Conservation (phyloP, 2,797 vertebrate species). For the Chaenodraco wilsoni region DNA sequence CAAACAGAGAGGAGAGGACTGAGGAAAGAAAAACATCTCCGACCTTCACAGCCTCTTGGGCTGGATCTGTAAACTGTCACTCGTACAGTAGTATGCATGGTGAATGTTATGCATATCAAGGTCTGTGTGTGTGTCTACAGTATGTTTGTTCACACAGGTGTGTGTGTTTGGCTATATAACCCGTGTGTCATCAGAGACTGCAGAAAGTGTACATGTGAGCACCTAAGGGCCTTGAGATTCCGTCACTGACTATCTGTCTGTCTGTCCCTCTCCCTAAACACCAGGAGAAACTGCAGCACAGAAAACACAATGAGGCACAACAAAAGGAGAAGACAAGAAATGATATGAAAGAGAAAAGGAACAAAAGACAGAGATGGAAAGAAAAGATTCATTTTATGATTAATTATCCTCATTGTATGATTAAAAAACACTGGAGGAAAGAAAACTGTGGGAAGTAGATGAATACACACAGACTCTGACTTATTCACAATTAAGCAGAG, state of each 20-base stretch:
- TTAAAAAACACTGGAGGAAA: slow-evolving; percentile 39
- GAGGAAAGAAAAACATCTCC: slow-evolving; percentile 24
- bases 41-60: slow-evolving; percentile 31
- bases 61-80: neutral
- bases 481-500: slow-evolving; percentile 31
- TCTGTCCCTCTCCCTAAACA: slow-evolving; percentile 34
- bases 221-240: slow-evolving; percentile 31
- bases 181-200: slow-evolving; percentile 17
- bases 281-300: slow-evolving; percentile 22
- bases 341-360: slow-evolving; percentile 40
- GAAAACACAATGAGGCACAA: slow-evolving; percentile 27
- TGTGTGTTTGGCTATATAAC: neutral
- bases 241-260: slow-evolving; percentile 10
- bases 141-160: neutral
- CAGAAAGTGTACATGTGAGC: slow-evolving; percentile 29
- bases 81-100: neutral
- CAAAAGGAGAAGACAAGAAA: slow-evolving; percentile 32
- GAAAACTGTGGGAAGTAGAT: slow-evolving; percentile 19
- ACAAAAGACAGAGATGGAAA: slow-evolving; percentile 43
- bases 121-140: neutral
- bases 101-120: slow-evolving; percentile 7
- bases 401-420: slow-evolving; percentile 70
- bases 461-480: slow-evolving; percentile 36
- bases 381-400: slow-evolving; percentile 59
- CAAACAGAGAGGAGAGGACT: neutral